These are phyloP conservation scores for Cryptophagus acutangulus DNA, from an alignment of 2,888 invertebrate genomes.

Conservation along the genomic window DNA sequence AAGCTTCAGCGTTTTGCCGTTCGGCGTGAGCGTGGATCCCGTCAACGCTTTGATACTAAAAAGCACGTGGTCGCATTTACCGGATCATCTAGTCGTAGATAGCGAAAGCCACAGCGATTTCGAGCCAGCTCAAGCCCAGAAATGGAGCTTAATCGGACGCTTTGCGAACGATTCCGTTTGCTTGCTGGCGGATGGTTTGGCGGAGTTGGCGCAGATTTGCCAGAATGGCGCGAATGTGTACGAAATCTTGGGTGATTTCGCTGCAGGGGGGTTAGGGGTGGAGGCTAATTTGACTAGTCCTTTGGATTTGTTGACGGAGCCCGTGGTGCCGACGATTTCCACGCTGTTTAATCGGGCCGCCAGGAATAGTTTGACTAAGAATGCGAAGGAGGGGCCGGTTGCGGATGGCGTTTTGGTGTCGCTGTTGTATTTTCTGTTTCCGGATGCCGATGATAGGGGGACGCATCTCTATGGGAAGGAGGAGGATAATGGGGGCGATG, in stretches of 20 bases:
- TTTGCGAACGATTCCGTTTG: slow-evolving; percentile 67
- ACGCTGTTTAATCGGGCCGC: slow-evolving; percentile 54
- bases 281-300: slow-evolving; percentile 48
- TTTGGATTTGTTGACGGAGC: slow-evolving; percentile 70
- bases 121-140: slow-evolving; percentile 74
- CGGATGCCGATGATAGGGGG: slow-evolving; percentile 72
- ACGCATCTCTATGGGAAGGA: slow-evolving; percentile 53
- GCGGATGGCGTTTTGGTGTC: slow-evolving; percentile 69
- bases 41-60: slow-evolving; percentile 71
- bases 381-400: slow-evolving; percentile 61
- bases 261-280: too few relatives aligned
- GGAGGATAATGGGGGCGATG: slow-evolving; percentile 41
- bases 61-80: slow-evolving; percentile 81
- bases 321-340: slow-evolving; percentile 63
- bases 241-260: slow-evolving; percentile 55
- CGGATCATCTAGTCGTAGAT: slow-evolving; percentile 83
- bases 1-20: slow-evolving; percentile 63
- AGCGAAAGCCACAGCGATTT: slow-evolving; percentile 84
- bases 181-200: slow-evolving; percentile 70
- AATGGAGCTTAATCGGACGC: slow-evolving; percentile 69
- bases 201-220: slow-evolving; percentile 65
- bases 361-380: slow-evolving; percentile 45
- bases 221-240: slow-evolving; percentile 49
- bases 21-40: slow-evolving; percentile 81
- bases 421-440: slow-evolving; percentile 79